A percentile compares a stretch with the other conserved stretches of the same genome.
phyloP scores from a whole-genome alignment of 2,888 invertebrate species.

The Agrotis exclamationis region DNA sequence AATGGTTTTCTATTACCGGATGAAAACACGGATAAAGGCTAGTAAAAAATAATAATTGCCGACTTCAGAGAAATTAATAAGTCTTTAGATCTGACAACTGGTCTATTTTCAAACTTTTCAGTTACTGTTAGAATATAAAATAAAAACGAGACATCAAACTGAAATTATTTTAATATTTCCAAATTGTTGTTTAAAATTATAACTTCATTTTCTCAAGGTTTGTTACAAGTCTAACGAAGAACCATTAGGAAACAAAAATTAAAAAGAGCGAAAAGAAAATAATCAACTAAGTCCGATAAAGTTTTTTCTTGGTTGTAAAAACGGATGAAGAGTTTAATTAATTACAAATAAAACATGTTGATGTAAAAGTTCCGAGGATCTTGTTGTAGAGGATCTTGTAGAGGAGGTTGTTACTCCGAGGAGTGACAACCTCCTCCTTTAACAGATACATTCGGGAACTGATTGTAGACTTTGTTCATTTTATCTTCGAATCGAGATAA shows the following conservation, averaged over 20 bases:
- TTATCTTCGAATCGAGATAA: background rate
- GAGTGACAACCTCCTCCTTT: too few species aligned
- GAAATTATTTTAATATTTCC: conserved; percentile 3
- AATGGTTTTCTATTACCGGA: background rate
- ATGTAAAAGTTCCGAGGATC: conserved; percentile 31
- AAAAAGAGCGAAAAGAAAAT: conserved; percentile 16
- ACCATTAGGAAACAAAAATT: conserved; percentile 5
- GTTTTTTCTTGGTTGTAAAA: conserved; percentile 27
- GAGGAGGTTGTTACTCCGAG: background rate
- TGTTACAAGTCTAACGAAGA: background rate
- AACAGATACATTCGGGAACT: background rate
- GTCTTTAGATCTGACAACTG: background rate
- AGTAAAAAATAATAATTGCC: too few species aligned
- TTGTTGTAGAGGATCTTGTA: too few species aligned
- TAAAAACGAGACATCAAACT: conserved; percentile 4
- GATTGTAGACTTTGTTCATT: conserved; percentile 9
- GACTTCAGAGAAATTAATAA: background rate
- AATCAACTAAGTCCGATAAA: background rate
- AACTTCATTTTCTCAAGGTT: background rate
- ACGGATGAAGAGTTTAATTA: conserved; percentile 34
- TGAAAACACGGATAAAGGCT: too few species aligned
- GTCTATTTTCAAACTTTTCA: background rate
- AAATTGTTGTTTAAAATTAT: background rate
- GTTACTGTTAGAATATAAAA: background rate
- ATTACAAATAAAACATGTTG: conserved; percentile 27